Percentiles rank a stretch among this genome's conserved stretches.
Conservation (phyloP, 2,888 invertebrate genomes). For the Encarsia formosa region DNA sequence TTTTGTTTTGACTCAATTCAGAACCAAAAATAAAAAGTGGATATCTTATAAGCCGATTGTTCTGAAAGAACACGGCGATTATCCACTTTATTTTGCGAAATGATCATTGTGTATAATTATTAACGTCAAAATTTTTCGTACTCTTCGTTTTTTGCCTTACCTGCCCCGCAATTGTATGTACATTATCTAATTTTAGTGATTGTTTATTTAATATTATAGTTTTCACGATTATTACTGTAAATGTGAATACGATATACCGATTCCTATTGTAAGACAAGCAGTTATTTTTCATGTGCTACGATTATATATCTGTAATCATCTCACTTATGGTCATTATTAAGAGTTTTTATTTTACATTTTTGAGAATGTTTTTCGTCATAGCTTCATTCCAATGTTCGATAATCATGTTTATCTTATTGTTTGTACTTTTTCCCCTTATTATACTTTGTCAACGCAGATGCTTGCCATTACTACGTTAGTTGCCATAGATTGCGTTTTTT, state of each 20-base stretch:
- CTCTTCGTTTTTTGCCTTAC: slow-evolving; percentile 1
- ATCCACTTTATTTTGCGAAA: no score
- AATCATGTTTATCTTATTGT: slow-evolving; percentile 6
- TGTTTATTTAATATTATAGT: slow-evolving; percentile 11
- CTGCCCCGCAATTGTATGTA: slow-evolving; percentile 13
- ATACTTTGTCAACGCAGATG: slow-evolving; percentile 33
- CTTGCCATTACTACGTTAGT: slow-evolving; percentile 48
- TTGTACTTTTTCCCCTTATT: slow-evolving; percentile 8
- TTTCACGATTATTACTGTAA: slow-evolving; percentile 13
- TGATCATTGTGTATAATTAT: no score
- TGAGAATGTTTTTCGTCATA: slow-evolving; percentile 18
- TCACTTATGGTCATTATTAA: slow-evolving; percentile 11
- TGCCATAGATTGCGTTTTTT: slow-evolving; percentile 43
- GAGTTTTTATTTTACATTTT: slow-evolving; percentile 16
- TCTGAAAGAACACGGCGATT: no score
- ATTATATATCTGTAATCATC: slow-evolving; percentile 18
- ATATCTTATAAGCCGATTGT: not conserved
- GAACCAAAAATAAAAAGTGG: no score
- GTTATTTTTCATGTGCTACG: slow-evolving; percentile 19
- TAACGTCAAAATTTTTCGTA: no score
- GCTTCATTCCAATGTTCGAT: slow-evolving; percentile 31
- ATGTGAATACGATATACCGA: slow-evolving; percentile 23
- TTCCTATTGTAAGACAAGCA: slow-evolving; percentile 13
- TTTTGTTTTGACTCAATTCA: slow-evolving; percentile 11
- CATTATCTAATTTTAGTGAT: slow-evolving; percentile 14